A percentile compares a stretch with the other conserved stretches of the same genome.
Evolutionary conservation across 2,888 invertebrate species (phyloP).

Genomic region (Lasioglossum villosulum): DNA sequence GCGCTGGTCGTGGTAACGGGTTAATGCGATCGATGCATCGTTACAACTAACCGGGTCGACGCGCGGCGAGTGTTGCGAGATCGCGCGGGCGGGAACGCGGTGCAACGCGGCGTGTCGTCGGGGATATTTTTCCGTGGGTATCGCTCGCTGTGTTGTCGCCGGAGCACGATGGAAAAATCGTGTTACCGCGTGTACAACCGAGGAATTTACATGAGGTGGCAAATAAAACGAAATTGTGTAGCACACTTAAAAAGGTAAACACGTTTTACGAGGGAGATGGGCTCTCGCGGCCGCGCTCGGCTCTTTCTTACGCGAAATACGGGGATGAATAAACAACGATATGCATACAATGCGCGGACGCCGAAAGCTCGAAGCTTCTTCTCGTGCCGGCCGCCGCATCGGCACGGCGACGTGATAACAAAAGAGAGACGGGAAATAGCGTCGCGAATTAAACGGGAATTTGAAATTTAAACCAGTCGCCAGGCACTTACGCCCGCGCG

Average conservation of each 20-base stretch:
- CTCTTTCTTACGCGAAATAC: conserved; percentile 42
- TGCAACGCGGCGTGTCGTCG: conserved; percentile 24
- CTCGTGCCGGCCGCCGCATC: conserved; percentile 14
- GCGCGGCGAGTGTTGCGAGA: conserved; percentile 17
- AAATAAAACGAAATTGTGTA: conserved; percentile 60
- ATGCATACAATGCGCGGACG: conserved; percentile 45
- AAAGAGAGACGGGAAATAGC: conserved; percentile 31
- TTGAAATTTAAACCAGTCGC: conserved; percentile 50
- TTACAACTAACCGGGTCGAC: conserved; percentile 25
- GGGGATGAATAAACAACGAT: conserved; percentile 62
- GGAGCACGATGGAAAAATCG: conserved; percentile 59
- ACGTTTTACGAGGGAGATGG: conserved; percentile 39
- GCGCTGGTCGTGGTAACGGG: neutral
- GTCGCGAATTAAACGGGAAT: conserved; percentile 57
- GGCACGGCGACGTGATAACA: conserved; percentile 21
- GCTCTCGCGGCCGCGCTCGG: neutral
- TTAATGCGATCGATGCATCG: conserved; percentile 34
- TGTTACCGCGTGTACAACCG: conserved; percentile 48
- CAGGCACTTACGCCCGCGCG: neutral
- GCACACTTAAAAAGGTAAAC: conserved; percentile 51
- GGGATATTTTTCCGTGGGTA: conserved; percentile 41
- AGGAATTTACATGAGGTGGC: conserved; percentile 57
- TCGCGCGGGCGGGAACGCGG: neutral
- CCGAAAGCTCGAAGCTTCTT: conserved; percentile 2
- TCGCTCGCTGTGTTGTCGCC: conserved; percentile 37